Base-by-base conservation (phyloP, 2,797 vertebrate species). In the Fistularia commersonii region DNA sequence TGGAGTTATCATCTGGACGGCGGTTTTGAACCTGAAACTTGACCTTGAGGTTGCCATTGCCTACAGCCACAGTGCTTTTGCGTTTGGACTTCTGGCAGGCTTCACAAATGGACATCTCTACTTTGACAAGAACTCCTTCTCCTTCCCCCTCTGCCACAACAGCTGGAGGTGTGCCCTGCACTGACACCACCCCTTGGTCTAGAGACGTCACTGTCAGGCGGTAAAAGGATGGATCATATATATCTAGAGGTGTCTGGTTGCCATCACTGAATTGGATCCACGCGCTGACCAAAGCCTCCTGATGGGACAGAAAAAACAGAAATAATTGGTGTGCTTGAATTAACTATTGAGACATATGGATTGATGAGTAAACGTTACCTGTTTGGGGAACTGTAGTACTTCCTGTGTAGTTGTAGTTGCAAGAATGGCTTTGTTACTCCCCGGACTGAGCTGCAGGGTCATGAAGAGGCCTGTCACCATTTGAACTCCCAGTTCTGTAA, bases 191-290 rank as follows among this genome's bases (percentile, higher is more conserved):
- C 0, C 89, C 92, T 74, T 92, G 89, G 34, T 98, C 93, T 51
- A 95, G 80, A 11, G 95, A 97, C 0, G 91, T 92, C 56, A 91
- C 89, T 1, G 82, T 72, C 69, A 97, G 11, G 14, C 89, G 88
- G 84, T 92, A 96, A 82, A 87, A 91, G 43, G 90, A 81, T 7
- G 88, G 74, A 23, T 96, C 93, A 10, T 95, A 98, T 52, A 96
- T 89, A 50, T 98, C 93, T 75, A 98, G 77, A 1, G 94, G 95
- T 3, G 92, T 92, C 75, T 93, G 90, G 7, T 91, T 93, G 6
- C 93, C 95, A 0, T 98, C 95, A 0, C 93, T 98, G 89, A 96
- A 98, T 70, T 96, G 93, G 55, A 98, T 80, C 95, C 94, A 97
- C 61, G 92, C 88, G 58, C 94, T 97, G 72, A 97, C 85, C 83